phyloP scores from a whole-genome alignment of 2,113 vertebrate species.

The Phrynosoma blainvillii region DNA sequence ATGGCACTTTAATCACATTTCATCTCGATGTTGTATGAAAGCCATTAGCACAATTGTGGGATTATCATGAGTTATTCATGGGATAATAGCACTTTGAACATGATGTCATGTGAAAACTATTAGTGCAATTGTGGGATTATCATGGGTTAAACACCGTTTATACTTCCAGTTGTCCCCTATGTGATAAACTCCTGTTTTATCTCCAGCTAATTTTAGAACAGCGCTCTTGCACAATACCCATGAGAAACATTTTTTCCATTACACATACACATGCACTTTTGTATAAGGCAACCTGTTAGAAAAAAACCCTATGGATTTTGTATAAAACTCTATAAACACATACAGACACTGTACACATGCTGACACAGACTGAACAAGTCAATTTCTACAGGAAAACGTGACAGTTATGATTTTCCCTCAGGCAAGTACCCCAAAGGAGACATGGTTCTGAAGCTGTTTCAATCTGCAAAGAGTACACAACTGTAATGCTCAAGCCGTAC shows the following conservation, averaged over 20 bases:
- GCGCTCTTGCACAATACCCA: not conserved
- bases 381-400: conserved; percentile 51
- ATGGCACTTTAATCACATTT: too few relatives aligned
- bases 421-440: conserved; percentile 44
- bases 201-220: not conserved
- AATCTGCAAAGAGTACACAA: conserved; percentile 36
- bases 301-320: conserved; percentile 5
- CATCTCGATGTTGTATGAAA: too few relatives aligned
- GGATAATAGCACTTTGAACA: too few relatives aligned
- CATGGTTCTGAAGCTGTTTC: conserved; percentile 24
- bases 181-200: too few relatives aligned
- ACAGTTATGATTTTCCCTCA: conserved; percentile 44
- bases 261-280: not conserved
- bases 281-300: not conserved
- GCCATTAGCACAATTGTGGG: too few relatives aligned
- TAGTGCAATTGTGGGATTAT: too few relatives aligned
- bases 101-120: too few relatives aligned
- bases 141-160: too few relatives aligned
- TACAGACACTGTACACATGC: not conserved
- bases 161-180: too few relatives aligned
- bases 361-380: conserved; percentile 28
- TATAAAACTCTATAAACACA: conserved; percentile 24
- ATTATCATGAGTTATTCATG: too few relatives aligned
- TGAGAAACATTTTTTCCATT: not conserved
- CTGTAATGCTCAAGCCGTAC: conserved; percentile 33